A percentile compares a stretch with the other conserved stretches of the same genome.
These are phyloP conservation scores for Allygus modestus DNA, from an alignment of 2,888 invertebrate genomes.

Conservation along the genomic window DNA sequence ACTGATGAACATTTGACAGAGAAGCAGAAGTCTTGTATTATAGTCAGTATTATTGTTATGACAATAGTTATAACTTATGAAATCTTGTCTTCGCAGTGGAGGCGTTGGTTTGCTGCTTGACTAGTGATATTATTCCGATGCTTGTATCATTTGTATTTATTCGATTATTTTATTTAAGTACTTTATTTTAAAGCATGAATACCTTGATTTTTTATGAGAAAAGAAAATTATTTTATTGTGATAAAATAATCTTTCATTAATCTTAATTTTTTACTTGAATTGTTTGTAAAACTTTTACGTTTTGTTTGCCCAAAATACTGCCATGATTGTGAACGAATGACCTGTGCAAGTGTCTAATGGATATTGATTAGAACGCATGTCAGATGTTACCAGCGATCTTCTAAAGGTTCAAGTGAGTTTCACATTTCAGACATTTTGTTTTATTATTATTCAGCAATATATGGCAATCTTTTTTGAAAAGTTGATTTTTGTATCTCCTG, in stretches of 20 bases:
- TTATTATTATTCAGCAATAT: no score
- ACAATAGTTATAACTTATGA: slow-evolving; percentile 33
- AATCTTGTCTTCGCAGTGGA: slow-evolving; percentile 16
- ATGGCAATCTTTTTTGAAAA: no score
- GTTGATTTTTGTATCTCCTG: no score
- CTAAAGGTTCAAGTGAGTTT: no score
- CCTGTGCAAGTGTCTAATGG: no score
- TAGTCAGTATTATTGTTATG: slow-evolving; percentile 56
- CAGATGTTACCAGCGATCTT: no score
- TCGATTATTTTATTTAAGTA: background rate
- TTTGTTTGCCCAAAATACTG: slow-evolving; percentile 17
- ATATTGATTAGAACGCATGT: no score
- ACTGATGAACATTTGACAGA: slow-evolving; percentile 16
- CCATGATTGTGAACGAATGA: background rate
- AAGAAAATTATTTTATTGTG: slow-evolving; percentile 45
- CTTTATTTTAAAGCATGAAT: background rate
- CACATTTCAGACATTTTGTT: no score
- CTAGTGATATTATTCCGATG: slow-evolving; percentile 24
- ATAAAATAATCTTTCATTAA: slow-evolving; percentile 8
- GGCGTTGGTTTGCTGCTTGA: slow-evolving; percentile 17
- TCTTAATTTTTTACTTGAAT: background rate
- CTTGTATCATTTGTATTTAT: slow-evolving; percentile 29
- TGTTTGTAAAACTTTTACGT: background rate
- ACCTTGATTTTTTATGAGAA: background rate
- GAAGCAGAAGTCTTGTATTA: slow-evolving; percentile 25